Conservation (phyloP, 2,888 invertebrate genomes). For the Ashinkailepas kermadecensis region DNA sequence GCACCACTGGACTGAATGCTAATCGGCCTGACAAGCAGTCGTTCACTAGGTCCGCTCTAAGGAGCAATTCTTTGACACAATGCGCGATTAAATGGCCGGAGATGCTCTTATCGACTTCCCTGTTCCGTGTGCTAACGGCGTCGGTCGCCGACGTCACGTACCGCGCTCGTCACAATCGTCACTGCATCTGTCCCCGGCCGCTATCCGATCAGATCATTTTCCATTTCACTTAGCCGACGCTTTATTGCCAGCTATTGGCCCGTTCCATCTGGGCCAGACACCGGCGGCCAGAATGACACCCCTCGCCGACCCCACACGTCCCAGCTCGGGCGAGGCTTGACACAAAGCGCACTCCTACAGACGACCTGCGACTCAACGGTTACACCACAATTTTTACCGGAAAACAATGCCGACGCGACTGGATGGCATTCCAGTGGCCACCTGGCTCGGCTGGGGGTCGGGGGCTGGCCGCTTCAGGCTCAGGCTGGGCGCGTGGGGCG, state of each 20-base stretch:
- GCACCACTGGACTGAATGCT: too few relatives aligned
- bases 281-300: not conserved
- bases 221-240: not conserved
- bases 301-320: not conserved
- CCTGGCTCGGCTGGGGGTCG: not conserved
- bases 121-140: too few relatives aligned
- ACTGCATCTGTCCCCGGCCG: not conserved
- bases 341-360: not conserved
- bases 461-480: too few relatives aligned
- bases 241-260: not conserved
- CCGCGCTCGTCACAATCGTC: too few relatives aligned
- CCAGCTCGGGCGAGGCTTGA: not conserved
- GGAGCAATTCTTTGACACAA: too few relatives aligned
- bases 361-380: not conserved
- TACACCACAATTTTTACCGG: constrained; percentile 3
- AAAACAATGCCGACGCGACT: not conserved
- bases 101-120: too few relatives aligned
- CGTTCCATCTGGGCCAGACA: not conserved
- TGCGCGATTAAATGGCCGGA: too few relatives aligned
- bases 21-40: too few relatives aligned
- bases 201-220: not conserved
- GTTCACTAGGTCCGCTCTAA: too few relatives aligned
- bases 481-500: too few relatives aligned
- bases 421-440: not conserved
- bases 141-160: too few relatives aligned